Base-by-base conservation (phyloP, 2,888 invertebrate species). In the Rhogogaster chlorosoma region DNA sequence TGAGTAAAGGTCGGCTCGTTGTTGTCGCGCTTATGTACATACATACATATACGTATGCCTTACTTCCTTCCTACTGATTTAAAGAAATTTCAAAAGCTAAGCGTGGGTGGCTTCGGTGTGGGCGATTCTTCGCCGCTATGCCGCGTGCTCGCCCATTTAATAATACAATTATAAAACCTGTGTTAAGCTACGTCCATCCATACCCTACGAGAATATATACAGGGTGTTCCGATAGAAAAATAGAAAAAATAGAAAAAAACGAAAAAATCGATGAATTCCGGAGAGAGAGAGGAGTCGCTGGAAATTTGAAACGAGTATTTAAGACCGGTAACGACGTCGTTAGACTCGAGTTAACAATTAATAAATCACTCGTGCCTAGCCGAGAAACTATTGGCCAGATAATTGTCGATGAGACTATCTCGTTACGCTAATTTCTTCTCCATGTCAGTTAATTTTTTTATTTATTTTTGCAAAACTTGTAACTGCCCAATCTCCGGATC, bases 151-250 rank as follows among this genome's bases (percentile, higher is more conserved):
- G 77, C 77, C 77, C 77, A 77, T 77, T 77, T 77, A 53, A 77
- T 77, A 77, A 77, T 53, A 77, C 77, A 77, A 77, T 77, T 77
- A 77, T 77, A 77, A 77, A 77, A 53, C 77, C 77, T 18, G 53
- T 53, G 32, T 49, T 49, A n/a, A 49, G 18, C 18, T 49, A 53
- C 49, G 77, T 49, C 15, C 26, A 18, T 42, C 38, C 10, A 42
- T 15, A 22, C 36, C 12, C 18, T 36, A 70, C 32, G 32, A 36
- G 32, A 70, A 36, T 36, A 38, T 32, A n/a, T 73, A 73, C 38
- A 70, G 32, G 32, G 70, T 36, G 70, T 70, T 32, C 32, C 9
- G 6, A 49, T 49, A 18, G 1, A 49, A 49, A 49, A 49, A 49
- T 6, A n/a, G 2, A n/a, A 53, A 6, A n/a, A n/a, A 53, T n/a